These are phyloP conservation scores for Chelon labrosus DNA, from an alignment of 2,797 vertebrate genomes.

Conservation along the genomic window DNA sequence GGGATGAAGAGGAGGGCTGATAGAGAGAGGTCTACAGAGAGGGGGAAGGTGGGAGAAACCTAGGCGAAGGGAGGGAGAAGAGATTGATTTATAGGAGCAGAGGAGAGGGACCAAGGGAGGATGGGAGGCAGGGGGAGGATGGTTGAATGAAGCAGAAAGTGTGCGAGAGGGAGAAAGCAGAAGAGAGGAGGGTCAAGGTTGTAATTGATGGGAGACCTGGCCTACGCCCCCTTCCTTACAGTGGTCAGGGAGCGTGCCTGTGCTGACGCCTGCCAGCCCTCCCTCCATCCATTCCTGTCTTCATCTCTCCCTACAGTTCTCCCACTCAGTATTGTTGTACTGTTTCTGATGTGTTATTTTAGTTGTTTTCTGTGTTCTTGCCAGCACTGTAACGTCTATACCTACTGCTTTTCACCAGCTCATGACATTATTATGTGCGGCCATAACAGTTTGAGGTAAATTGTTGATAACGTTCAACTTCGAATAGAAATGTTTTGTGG, in stretches of 20 bases:
- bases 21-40: constrained; percentile 41
- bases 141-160: constrained; percentile 80
- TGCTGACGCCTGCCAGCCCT: constrained; percentile 66
- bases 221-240: constrained; percentile 76
- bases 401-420: constrained; percentile 12
- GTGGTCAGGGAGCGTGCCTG: constrained; percentile 78
- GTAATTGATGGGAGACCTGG: constrained; percentile 86
- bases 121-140: constrained; percentile 73
- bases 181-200: constrained; percentile 85
- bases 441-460: not conserved
- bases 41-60: constrained; percentile 53
- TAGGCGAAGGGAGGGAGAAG: constrained; percentile 54
- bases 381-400: not conserved
- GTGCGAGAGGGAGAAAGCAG: constrained; percentile 69
- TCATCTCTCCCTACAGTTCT: constrained; percentile 57
- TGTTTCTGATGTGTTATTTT: constrained; percentile 46
- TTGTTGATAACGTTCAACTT: not conserved
- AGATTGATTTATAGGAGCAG: constrained; percentile 84
- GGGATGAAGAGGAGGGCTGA: constrained; percentile 63
- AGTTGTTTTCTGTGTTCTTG: constrained; percentile 13
- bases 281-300: constrained; percentile 76
- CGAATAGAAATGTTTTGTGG: no score
- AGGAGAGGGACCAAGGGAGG: constrained; percentile 80
- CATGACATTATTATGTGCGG: constrained; percentile 4
- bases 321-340: constrained; percentile 64